Evolutionary conservation across 2,113 vertebrate species (phyloP), one percentile per base, ranked within the genome.

Genomic region (Grammomys surdaster): DNA sequence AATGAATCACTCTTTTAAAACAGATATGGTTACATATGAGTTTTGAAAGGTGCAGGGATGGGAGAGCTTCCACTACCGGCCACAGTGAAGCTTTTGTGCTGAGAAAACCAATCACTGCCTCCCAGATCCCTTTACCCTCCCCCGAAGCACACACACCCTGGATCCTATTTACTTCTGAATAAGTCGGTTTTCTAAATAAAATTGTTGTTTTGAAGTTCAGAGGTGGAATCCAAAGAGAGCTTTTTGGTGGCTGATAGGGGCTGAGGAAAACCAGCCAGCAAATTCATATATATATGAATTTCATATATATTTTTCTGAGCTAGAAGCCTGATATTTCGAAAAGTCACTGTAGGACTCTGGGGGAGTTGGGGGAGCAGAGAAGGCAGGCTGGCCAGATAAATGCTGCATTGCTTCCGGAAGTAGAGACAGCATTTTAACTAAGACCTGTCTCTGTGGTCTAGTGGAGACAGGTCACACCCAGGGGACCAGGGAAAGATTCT

Each of bases 1-100:
- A 99, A 99, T 99, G 99, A 99, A 99, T 99, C 99, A 99, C 98
- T 99, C 99, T 99, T 99, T 99, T 99, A 99, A 99, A 99, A 99
- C 99, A 99, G 99, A 99, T 99, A 99, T 99, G 99, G 99, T 99
- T 99, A 99, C 99, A 99, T 99, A 99, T 99, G 99, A 98, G 99
- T 99, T 99, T 99, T 99, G 99, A 99, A 99, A 99, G 99, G 99
- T 99, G 99, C 99, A 98, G 99, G 99, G 99, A 99, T 93, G 98
- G 99, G 98, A 98, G 98, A 98, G 99, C 98, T 98, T 99, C 98
- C 94, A 97, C 99, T 98, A 98, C 98, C 98, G 97, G 98, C 98
- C 99, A 99, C 99, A 99, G 99, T 99, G 99, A 97, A 58, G 97
- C 99, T 99, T 99, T 99, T 99, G 99, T 99, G 98, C 97, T 98